A percentile compares a stretch with the other conserved stretches of the same genome.
phyloP scores from a whole-genome alignment of 2,888 invertebrate species.

The Spialia ferax region DNA sequence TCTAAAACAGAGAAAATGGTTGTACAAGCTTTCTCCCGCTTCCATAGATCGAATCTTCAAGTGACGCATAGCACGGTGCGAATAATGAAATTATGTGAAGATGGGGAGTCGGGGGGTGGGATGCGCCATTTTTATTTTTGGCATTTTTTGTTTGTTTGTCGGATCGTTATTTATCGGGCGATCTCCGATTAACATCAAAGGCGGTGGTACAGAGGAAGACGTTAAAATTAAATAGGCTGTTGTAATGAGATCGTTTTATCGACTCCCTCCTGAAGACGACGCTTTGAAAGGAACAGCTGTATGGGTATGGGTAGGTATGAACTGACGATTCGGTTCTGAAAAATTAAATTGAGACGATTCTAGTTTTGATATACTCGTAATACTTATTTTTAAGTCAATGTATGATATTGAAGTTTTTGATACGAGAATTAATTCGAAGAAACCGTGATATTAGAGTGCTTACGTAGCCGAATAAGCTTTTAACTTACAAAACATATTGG shows the following conservation, averaged over 20 bases:
- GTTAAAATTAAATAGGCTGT: constrained; percentile 68
- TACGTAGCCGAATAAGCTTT: too few relatives aligned
- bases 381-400: background rate
- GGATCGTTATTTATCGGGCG: constrained; percentile 78
- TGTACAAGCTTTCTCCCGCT: constrained; percentile 42
- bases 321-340: background rate
- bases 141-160: constrained; percentile 70
- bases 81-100: constrained; percentile 73
- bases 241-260: constrained; percentile 41
- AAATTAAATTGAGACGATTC: constrained; percentile 30
- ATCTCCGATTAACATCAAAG: constrained; percentile 78
- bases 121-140: constrained; percentile 48
- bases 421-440: too few relatives aligned
- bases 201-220: constrained; percentile 58
- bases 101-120: constrained; percentile 44
- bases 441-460: too few relatives aligned
- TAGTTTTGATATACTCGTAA: constrained; percentile 11
- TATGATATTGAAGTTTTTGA: too few relatives aligned
- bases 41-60: constrained; percentile 50
- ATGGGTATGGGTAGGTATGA: background rate
- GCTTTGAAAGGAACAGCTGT: constrained; percentile 17
- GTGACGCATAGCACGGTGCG: constrained; percentile 58
- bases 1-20: too few relatives aligned
- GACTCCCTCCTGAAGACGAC: constrained; percentile 30
- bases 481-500: too few relatives aligned